Conservation (phyloP, 1,140 invertebrate genomes). For the Chrysomallon squamiferum region DNA sequence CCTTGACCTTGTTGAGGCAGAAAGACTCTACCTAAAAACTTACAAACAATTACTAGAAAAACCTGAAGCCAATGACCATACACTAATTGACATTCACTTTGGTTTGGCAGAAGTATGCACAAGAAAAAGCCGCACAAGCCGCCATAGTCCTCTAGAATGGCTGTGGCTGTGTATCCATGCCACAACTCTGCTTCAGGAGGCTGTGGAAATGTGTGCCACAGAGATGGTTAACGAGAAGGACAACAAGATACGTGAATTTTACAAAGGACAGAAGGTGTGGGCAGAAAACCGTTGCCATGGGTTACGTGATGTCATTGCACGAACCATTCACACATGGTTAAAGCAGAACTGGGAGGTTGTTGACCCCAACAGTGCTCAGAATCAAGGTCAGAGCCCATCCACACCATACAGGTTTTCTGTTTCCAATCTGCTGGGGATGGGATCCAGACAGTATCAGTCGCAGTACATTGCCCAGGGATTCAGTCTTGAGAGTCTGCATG, state of each 20-base stretch:
- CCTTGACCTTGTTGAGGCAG: conserved; percentile 48
- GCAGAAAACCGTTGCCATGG: conserved; percentile 39
- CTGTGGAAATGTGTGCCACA: conserved; percentile 42
- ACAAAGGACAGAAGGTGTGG: conserved; percentile 34
- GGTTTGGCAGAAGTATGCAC: conserved; percentile 54
- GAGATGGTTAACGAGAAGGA: conserved; percentile 41
- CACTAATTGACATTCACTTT: conserved; percentile 41
- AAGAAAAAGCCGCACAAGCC: conserved; percentile 44
- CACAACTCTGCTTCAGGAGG: conserved; percentile 49
- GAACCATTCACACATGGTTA: conserved; percentile 52
- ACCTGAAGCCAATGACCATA: conserved; percentile 36
- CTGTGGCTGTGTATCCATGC: conserved; percentile 56
- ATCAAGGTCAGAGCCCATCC: conserved; percentile 37
- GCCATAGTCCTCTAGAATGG: conserved; percentile 56
- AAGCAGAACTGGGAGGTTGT: conserved; percentile 51
- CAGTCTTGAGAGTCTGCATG: conserved; percentile 40
- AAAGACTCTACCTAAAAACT: conserved; percentile 42
- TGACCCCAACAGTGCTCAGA: conserved; percentile 46
- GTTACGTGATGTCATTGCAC: conserved; percentile 47
- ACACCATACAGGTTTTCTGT: conserved; percentile 35
- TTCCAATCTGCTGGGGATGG: conserved; percentile 20
- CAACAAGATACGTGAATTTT: conserved; percentile 50
- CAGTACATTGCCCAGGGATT: conserved; percentile 37
- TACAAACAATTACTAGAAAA: conserved; percentile 47
- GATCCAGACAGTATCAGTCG: conserved; percentile 33